Base-by-base conservation (phyloP, 92 coral and sea anemone genomes). In the Porites divaricata region DNA sequence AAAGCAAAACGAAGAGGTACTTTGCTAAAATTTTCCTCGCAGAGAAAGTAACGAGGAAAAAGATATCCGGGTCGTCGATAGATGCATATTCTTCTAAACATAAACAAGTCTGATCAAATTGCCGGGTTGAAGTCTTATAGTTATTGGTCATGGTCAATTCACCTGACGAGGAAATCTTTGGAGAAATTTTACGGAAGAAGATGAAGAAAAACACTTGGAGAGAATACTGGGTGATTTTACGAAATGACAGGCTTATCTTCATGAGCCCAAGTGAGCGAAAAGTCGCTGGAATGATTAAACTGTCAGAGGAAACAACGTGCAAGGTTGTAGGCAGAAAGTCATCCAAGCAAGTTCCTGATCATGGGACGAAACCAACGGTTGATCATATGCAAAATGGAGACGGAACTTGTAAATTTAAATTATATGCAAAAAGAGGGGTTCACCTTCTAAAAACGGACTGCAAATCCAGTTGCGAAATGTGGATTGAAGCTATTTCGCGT, bases 131-230 rank as follows among this genome's bases (percentile, higher is more conserved):
- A 59, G 19, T 54, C 70, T 0, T 49, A 5, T 35, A 35, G 45
- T 35, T 59, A 48, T 20, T 19, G 13, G 13, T 61, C 52, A 82
- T 82, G 86, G 79, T 82, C 19, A 72, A 48, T n/a, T 51, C 86
- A 72, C 25, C 72, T 9, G 57, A 16, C 1, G 79, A 72, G n/a
- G 54, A 51, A 11, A 16, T 63, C 15, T 75, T 89, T 61, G 89
- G 85, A 66, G 94, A 89, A 53, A 75, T 77, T 7, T 74, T 94
- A 25, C 79, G 84, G 74, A 94, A 94, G 78, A 94, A 94, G 53
- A 58, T 83, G 20, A 85, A 83, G 81, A 90, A 93, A 75, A 94
- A 94, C 28, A 90, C 92, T 51, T 94, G 98, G 98, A 92, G 80
- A 50, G 85, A 81, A 21, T 94, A 89, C 81, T 89, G 92, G 90